phyloP scores from a whole-genome alignment of 64 coral and sea anemone species.

The Montipora sp. region DNA sequence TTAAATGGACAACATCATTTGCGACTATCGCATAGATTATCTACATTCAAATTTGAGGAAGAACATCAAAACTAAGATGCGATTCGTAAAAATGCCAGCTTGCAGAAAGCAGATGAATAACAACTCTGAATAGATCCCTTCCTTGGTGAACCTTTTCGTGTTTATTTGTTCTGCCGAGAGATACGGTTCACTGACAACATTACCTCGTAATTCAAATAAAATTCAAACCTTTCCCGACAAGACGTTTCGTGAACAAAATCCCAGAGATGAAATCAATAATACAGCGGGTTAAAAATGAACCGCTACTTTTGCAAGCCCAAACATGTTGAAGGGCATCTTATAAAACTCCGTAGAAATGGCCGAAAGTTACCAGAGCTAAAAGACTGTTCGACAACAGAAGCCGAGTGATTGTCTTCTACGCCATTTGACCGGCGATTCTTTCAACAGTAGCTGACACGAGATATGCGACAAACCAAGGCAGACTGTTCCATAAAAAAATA shows the following conservation, averaged over 20 bases:
- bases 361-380: background rate
- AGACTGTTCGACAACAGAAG: background rate
- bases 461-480: background rate
- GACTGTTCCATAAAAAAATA: background rate
- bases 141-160: background rate
- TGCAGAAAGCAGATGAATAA: background rate
- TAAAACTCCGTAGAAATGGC: background rate
- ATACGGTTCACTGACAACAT: background rate
- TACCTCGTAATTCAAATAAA: slow-evolving; percentile 26
- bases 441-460: background rate
- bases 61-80: no score
- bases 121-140: background rate
- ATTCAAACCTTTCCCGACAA: background rate
- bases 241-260: background rate
- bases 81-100: background rate
- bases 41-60: background rate
- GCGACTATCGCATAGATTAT: background rate
- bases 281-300: background rate
- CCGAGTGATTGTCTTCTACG: background rate
- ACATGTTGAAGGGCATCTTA: background rate
- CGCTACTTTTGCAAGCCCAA: background rate
- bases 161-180: background rate
- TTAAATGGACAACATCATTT: slow-evolving; percentile 25
- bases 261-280: background rate
- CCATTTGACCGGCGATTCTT: background rate